A percentile compares a stretch with the other conserved stretches of the same genome.
These are phyloP conservation scores for Zoanthus solanderi DNA, from an alignment of 92 coral and sea anemone genomes.

Conservation along the genomic window DNA sequence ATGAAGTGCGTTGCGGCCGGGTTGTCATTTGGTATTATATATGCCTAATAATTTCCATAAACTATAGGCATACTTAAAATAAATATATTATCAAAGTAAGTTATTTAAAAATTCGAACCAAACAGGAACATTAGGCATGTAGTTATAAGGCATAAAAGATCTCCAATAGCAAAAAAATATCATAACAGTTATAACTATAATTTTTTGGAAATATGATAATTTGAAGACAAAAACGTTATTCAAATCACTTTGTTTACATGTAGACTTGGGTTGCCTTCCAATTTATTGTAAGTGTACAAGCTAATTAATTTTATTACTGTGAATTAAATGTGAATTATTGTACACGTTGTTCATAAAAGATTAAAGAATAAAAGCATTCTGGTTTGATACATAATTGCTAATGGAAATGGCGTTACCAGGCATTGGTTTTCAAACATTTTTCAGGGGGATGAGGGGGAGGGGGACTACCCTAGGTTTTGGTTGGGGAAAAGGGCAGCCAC, in stretches of 20 bases:
- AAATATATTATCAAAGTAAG: constrained; percentile 1
- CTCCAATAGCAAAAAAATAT: not conserved
- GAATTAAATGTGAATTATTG: not conserved
- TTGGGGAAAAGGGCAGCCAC: no score
- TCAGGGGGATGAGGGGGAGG: not conserved
- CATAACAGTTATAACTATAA: constrained; percentile 1
- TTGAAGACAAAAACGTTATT: no score
- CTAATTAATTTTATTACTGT: not conserved
- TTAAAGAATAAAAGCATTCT: not conserved
- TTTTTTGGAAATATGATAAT: no score
- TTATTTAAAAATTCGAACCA: constrained; percentile 1
- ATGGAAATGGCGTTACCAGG: constrained; percentile 3
- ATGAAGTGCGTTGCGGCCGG: not conserved
- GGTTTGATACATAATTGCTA: not conserved
- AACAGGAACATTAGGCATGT: not conserved
- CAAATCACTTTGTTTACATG: not conserved
- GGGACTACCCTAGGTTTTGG: not conserved
- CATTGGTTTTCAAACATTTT: not conserved
- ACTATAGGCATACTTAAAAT: not conserved
- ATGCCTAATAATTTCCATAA: not conserved
- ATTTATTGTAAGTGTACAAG: not conserved
- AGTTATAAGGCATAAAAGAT: not conserved
- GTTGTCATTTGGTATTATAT: not conserved
- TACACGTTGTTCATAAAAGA: not conserved
- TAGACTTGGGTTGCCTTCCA: constrained; percentile 1